Percentiles rank a stretch among this genome's conserved stretches.
phyloP scores from a whole-genome alignment of 1,140 invertebrate species.

The Orius insidiosus region DNA sequence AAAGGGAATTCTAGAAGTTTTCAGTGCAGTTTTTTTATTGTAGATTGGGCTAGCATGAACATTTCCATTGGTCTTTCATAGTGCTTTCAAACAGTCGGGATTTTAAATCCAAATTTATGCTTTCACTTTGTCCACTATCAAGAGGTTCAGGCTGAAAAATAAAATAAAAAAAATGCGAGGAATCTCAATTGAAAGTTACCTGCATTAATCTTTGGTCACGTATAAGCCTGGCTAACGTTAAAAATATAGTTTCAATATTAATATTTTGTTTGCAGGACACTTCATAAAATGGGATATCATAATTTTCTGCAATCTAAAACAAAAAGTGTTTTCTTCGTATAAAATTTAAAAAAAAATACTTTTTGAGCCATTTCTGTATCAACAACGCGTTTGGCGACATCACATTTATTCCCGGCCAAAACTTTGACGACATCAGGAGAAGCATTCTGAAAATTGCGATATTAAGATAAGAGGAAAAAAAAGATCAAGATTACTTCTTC shows the following conservation, averaged over 20 bases:
- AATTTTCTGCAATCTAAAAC: constrained; percentile 69
- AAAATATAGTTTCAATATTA: constrained; percentile 73
- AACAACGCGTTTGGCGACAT: constrained; percentile 52
- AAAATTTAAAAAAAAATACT: constrained; percentile 35
- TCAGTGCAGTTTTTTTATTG: too few relatives aligned
- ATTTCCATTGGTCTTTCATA: constrained; percentile 13
- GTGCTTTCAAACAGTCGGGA: constrained; percentile 9
- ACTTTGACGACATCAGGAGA: constrained; percentile 71
- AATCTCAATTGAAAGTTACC: constrained; percentile 30
- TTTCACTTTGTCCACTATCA: constrained; percentile 12
- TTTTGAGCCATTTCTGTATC: constrained; percentile 61
- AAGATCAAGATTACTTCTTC: constrained; percentile 46
- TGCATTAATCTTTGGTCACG: constrained; percentile 56
- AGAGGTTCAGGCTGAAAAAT: constrained; percentile 6
- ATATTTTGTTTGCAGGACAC: constrained; percentile 81
- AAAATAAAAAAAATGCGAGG: background rate
- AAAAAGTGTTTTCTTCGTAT: constrained; percentile 1
- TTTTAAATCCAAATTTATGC: constrained; percentile 12
- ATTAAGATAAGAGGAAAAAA: background rate
- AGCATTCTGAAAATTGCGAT: constrained; percentile 45
- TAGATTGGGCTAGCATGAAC: constrained; percentile 11
- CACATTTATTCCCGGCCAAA: constrained; percentile 70
- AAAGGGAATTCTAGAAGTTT: too few relatives aligned
- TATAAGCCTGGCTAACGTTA: constrained; percentile 65
- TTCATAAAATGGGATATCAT: constrained; percentile 83